These are phyloP conservation scores for Eudasyphora cyanicolor DNA, from an alignment of 2,888 invertebrate species.

Conservation along the genomic window DNA sequence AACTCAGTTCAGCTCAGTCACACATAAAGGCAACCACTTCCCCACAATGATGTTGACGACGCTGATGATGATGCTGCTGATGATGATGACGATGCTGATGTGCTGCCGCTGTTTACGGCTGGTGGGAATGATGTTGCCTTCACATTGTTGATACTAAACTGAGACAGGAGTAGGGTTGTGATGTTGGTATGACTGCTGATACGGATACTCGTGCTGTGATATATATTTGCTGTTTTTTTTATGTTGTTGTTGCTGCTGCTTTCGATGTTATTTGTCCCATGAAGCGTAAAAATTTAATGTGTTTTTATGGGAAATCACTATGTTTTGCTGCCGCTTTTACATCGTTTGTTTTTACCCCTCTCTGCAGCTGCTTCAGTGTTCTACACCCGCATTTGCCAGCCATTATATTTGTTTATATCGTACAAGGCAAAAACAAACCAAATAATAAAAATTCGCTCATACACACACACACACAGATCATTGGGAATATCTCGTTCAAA, in stretches of 20 bases:
- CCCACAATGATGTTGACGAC: neutral
- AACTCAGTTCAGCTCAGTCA: neutral
- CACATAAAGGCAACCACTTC: neutral
- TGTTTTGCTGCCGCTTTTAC: neutral
- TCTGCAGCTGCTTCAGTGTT: neutral
- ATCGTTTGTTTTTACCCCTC: slow-evolving; percentile 10
- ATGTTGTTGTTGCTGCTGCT: slow-evolving; percentile 13
- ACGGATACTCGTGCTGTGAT: slow-evolving; percentile 19
- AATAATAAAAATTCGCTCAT: slow-evolving; percentile 9
- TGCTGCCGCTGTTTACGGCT: neutral
- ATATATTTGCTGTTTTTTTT: neutral
- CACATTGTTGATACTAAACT: no score
- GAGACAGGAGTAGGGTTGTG: no score
- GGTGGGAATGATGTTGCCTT: neutral
- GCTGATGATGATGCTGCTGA: neutral
- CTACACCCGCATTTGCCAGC: neutral
- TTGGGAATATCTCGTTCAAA: slow-evolving; percentile 18
- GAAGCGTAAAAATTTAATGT: slow-evolving; percentile 61
- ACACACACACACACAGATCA: neutral
- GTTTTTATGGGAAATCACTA: slow-evolving; percentile 56
- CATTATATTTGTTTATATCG: slow-evolving; percentile 4
- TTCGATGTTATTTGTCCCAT: slow-evolving; percentile 42
- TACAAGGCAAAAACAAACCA: slow-evolving; percentile 7
- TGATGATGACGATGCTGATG: neutral
- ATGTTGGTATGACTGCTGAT: neutral